These are phyloP conservation scores for Labeo rohita DNA, from an alignment of 2,113 vertebrate genomes.

Conservation along the genomic window DNA sequence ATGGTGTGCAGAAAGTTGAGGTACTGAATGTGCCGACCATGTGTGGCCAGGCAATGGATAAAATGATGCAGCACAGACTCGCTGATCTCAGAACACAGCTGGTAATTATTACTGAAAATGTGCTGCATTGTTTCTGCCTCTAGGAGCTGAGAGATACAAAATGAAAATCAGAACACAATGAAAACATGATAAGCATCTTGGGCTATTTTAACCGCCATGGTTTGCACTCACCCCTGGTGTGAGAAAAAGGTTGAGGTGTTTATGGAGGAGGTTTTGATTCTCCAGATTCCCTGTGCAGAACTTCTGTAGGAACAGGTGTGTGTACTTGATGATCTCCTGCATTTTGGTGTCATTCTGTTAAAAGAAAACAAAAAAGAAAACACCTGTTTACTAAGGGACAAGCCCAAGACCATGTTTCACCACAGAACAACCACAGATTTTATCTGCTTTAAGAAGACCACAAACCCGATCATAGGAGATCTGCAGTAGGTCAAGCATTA, in stretches of 20 bases:
- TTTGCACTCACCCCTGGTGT: constrained; percentile 85
- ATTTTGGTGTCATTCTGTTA: constrained; percentile 90
- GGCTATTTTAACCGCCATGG: not conserved
- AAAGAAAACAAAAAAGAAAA: too few species aligned
- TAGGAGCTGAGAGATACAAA: constrained; percentile 76
- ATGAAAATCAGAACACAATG: not conserved
- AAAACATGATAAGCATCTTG: too few species aligned
- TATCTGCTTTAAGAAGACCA: not conserved
- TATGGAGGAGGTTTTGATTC: constrained; percentile 93
- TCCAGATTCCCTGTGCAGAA: constrained; percentile 95
- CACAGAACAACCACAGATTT: not conserved
- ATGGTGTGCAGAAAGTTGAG: constrained; percentile 98
- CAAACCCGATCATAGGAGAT: constrained; percentile 95
- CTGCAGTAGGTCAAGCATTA: constrained; percentile 97
- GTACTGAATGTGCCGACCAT: constrained; percentile 96
- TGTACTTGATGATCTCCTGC: constrained; percentile 92
- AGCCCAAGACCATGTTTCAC: not conserved
- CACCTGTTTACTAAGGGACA: too few species aligned
- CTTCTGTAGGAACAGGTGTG: constrained; percentile 96
- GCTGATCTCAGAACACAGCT: constrained; percentile 91
- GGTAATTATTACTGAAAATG: constrained; percentile 98
- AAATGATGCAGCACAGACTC: constrained; percentile 94
- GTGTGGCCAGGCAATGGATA: constrained; percentile 94
- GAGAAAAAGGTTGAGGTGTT: constrained; percentile 93
- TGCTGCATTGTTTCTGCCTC: constrained; percentile 97